Conservation (phyloP, 2,888 invertebrate genomes). For the Eristalis arbustorum region DNA sequence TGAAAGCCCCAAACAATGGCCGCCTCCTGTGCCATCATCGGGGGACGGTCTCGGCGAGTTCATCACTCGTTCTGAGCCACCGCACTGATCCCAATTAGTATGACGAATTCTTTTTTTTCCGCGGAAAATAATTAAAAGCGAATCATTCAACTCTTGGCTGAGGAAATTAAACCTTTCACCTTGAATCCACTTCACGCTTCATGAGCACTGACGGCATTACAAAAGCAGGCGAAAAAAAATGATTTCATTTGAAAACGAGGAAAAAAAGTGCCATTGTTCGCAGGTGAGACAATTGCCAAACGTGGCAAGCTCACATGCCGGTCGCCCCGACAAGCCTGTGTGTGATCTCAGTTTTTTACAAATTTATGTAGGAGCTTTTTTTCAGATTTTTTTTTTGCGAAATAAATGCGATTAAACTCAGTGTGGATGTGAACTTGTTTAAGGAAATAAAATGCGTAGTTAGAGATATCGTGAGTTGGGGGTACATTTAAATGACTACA, state of each 20-base stretch:
- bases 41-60: too few relatives aligned
- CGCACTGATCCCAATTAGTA: conserved; percentile 39
- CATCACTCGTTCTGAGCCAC: background rate
- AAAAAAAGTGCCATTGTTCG: conserved; percentile 35
- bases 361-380: conserved; percentile 20
- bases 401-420: conserved; percentile 37
- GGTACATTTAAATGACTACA: background rate
- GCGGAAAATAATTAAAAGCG: conserved; percentile 26
- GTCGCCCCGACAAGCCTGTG: background rate
- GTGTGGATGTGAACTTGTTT: conserved; percentile 23
- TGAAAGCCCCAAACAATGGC: conserved; percentile 34
- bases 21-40: background rate
- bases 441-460: conserved; percentile 25
- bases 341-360: conserved; percentile 47
- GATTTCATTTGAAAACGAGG: too few relatives aligned
- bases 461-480: background rate
- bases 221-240: background rate
- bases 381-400: conserved; percentile 11
- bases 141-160: conserved; percentile 50
- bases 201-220: conserved; percentile 52
- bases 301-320: conserved; percentile 47
- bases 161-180: conserved; percentile 64
- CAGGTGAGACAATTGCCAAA: conserved; percentile 53
- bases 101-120: conserved; percentile 14
- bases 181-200: conserved; percentile 68